A percentile compares a stretch with the other conserved stretches of the same genome.
Conservation (phyloP, 2,797 vertebrate genomes). For the Cheirogaleus major region DNA sequence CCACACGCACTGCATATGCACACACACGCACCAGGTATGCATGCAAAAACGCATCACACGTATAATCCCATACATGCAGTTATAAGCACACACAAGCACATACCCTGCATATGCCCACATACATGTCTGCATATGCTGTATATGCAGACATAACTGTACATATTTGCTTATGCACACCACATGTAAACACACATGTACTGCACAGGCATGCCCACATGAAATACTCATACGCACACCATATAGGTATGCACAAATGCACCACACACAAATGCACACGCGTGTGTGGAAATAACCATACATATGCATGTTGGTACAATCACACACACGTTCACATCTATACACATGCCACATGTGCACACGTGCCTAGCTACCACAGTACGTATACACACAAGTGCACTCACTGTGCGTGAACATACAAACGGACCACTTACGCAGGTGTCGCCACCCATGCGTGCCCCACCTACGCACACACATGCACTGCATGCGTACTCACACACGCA, state of each 20-base stretch:
- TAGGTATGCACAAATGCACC: background rate
- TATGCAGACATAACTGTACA: background rate
- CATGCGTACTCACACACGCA: background rate
- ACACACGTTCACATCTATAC: background rate
- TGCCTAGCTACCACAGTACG: background rate
- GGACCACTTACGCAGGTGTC: background rate
- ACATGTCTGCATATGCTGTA: too few species aligned
- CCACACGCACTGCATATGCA: background rate
- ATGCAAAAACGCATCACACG: background rate
- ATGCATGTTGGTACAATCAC: too few species aligned
- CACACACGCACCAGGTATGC: background rate
- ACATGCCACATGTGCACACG: background rate
- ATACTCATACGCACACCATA: rapidly evolving
- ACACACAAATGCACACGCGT: background rate
- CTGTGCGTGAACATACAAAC: rapidly evolving
- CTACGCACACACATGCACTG: background rate
- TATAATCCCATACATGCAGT: background rate
- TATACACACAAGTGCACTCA: rapidly evolving
- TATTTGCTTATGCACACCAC: background rate
- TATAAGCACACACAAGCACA: background rate
- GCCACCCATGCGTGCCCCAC: background rate
- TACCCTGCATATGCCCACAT: background rate
- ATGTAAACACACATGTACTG: background rate
- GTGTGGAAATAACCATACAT: background rate
- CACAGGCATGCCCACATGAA: background rate